A percentile compares a stretch with the other conserved stretches of the same genome.
Conservation (phyloP, 1,140 invertebrate species). For the Saxidomus purpurata region DNA sequence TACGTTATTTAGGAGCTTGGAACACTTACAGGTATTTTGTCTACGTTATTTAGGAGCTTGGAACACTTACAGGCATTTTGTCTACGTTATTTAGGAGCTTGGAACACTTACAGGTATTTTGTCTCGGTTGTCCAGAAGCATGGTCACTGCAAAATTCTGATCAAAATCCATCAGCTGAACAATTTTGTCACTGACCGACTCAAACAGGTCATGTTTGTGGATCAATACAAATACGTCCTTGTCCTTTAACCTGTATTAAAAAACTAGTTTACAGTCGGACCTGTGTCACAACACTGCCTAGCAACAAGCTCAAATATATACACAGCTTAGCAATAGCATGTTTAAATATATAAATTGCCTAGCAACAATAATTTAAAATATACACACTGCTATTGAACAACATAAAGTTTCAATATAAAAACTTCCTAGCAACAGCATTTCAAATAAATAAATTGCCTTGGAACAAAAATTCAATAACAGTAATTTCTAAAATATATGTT, state of each 20-base stretch:
- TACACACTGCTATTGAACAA: too few relatives aligned
- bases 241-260: slow-evolving; percentile 89
- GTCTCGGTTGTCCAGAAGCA: slow-evolving; percentile 93
- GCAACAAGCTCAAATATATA: too few relatives aligned
- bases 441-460: too few relatives aligned
- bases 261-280: too few relatives aligned
- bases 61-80: slow-evolving; percentile 88
- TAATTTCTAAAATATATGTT: too few relatives aligned
- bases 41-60: slow-evolving; percentile 70
- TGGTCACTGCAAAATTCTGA: slow-evolving; percentile 92
- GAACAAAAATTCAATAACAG: too few relatives aligned
- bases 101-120: slow-evolving; percentile 90
- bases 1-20: slow-evolving; percentile 78
- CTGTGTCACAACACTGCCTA: too few relatives aligned
- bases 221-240: slow-evolving; percentile 96
- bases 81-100: background rate
- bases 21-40: slow-evolving; percentile 92
- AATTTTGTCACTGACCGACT: slow-evolving; percentile 94
- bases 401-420: too few relatives aligned
- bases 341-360: too few relatives aligned
- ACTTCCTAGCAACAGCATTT: too few relatives aligned
- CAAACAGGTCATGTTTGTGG: slow-evolving; percentile 93
- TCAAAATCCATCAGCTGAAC: slow-evolving; percentile 95
- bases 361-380: too few relatives aligned
- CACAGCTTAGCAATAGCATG: too few relatives aligned